A percentile compares a stretch with the other conserved stretches of the same genome.
Conservation (phyloP, 2,797 vertebrate genomes). For the Coendou prehensilis region DNA sequence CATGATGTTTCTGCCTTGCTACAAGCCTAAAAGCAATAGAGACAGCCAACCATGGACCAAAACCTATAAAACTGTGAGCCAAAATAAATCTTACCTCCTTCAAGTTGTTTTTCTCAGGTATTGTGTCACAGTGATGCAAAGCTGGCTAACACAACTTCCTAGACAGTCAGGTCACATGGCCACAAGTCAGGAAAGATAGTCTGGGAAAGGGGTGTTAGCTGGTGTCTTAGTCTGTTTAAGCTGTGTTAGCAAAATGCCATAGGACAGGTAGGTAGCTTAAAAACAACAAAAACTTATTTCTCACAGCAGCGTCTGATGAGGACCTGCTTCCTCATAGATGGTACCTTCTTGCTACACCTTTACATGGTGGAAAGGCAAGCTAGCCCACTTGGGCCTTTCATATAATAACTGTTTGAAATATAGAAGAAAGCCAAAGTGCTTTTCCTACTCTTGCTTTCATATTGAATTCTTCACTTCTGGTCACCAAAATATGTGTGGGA, state of each 20-base stretch:
- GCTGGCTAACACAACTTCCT: background rate
- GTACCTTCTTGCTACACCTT: background rate
- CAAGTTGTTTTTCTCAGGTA: background rate
- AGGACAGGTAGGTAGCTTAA: background rate
- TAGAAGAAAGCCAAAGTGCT: background rate
- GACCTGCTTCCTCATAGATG: background rate
- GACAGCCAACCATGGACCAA: background rate
- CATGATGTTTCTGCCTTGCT: background rate
- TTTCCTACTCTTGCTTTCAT: background rate
- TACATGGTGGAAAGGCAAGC: background rate
- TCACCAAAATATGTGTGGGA: background rate
- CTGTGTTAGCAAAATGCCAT: background rate
- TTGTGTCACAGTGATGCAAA: background rate
- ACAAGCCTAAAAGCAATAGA: background rate
- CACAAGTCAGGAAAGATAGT: background rate
- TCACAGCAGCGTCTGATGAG: background rate
- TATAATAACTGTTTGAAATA: background rate
- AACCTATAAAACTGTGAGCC: background rate
- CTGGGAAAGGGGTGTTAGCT: background rate
- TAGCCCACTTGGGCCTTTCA: background rate
- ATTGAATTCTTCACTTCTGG: background rate
- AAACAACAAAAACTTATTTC: too few species aligned
- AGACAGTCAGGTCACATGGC: background rate
- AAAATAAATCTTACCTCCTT: background rate
- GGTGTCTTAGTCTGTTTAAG: background rate